A percentile compares a stretch with the other conserved stretches of the same genome.
phyloP scores from a whole-genome alignment of 2,113 vertebrate species.

The Heterochromis multidens region DNA sequence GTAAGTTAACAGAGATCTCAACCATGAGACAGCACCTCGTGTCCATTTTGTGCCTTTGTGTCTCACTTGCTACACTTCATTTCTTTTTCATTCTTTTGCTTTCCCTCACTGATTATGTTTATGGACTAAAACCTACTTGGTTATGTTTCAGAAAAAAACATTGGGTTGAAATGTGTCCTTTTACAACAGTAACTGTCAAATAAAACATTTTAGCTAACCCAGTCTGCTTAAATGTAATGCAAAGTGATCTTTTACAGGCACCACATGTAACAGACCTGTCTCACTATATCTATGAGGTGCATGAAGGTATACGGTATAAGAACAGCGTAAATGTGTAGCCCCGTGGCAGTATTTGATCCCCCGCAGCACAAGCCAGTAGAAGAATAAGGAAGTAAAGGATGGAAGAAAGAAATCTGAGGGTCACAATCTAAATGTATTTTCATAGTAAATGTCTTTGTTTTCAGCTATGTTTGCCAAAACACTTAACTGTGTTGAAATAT shows the following conservation, averaged over 20 bases:
- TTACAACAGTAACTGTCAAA: too few species aligned
- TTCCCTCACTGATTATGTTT: not conserved
- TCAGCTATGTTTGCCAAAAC: not conserved
- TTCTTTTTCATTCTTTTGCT: not conserved
- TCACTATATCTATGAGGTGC: too few species aligned
- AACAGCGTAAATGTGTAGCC: not conserved
- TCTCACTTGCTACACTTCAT: not conserved
- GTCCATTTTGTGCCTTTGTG: not conserved
- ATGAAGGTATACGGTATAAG: not conserved
- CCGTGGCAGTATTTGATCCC: not conserved
- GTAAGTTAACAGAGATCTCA: too few species aligned
- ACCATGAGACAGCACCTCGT: too few species aligned
- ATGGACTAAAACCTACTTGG: not conserved
- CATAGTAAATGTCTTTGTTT: not conserved
- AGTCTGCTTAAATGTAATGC: not conserved
- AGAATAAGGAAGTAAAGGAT: not conserved
- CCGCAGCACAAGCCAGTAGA: not conserved
- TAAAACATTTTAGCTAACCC: not conserved
- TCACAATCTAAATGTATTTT: not conserved
- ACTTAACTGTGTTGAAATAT: not conserved
- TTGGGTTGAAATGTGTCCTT: not conserved
- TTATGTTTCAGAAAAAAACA: not conserved
- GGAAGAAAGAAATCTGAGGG: not conserved
- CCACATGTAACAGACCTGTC: too few species aligned
- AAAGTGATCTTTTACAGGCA: not conserved